Evolutionary conservation across 1,140 invertebrate species (phyloP).

Genomic region (Ridgeia piscesae): DNA sequence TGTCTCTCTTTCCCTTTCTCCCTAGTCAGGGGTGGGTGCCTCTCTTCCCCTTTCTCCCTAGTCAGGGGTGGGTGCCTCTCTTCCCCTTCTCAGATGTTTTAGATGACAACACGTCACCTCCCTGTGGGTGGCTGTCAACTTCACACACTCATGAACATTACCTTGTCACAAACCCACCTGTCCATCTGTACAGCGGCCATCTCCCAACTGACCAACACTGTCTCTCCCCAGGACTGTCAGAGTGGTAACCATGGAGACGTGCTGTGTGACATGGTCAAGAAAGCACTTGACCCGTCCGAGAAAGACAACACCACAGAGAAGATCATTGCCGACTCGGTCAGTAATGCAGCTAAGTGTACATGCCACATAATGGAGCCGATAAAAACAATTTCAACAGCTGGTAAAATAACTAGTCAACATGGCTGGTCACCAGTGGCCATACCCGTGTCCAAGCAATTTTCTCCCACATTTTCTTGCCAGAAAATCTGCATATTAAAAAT

Average conservation of each 20-base stretch:
- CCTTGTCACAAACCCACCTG: not conserved
- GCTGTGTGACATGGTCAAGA: not conserved
- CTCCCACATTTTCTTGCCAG: no score
- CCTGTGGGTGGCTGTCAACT: no score
- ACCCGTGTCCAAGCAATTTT: no score
- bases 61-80: conserved; percentile 32
- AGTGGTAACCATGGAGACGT: not conserved
- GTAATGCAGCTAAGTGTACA: not conserved
- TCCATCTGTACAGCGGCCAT: not conserved
- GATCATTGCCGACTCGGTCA: not conserved
- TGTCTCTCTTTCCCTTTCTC: not conserved
- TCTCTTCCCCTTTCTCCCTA: not conserved
- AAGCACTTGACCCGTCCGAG: not conserved
- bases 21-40: conserved; percentile 33
- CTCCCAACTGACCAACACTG: not conserved
- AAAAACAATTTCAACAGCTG: no score
- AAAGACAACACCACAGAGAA: conserved; percentile 15
- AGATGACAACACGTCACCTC: no score
- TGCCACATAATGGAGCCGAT: not conserved
- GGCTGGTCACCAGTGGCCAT: no score
- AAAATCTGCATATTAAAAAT: no score
- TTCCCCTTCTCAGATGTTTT: no score
- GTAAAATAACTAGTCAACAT: no score
- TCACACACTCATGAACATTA: no score
- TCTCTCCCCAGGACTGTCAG: not conserved